Conservation (phyloP, 2,113 vertebrate species). For the Corynorhinus townsendii region DNA sequence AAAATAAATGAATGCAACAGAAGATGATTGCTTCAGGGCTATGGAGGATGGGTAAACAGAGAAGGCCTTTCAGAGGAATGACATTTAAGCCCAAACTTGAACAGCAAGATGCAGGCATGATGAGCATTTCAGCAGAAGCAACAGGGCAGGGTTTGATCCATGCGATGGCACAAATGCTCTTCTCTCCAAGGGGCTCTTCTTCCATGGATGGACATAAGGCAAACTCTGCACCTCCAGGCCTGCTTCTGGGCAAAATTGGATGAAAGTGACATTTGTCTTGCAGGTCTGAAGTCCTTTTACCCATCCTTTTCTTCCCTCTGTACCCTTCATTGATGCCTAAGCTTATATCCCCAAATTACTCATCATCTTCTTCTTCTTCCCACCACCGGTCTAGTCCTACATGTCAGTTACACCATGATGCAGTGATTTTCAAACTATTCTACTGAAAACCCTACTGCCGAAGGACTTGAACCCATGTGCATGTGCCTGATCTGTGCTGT, state of each 20-base stretch:
- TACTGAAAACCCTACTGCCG: not conserved
- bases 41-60: not conserved
- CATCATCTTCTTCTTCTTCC: not conserved
- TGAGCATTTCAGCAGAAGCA: not conserved
- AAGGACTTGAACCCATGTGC: not conserved
- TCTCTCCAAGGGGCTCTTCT: not conserved
- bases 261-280: not conserved
- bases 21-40: not conserved
- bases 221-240: not conserved
- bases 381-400: not conserved
- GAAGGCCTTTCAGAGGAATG: not conserved
- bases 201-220: not conserved
- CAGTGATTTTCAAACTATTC: not conserved
- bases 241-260: not conserved
- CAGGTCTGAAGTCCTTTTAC: not conserved
- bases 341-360: not conserved
- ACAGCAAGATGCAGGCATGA: not conserved
- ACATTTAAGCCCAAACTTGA: not conserved
- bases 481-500: not conserved
- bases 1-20: not conserved
- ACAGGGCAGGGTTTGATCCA: not conserved
- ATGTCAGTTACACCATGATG: not conserved
- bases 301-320: not conserved
- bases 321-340: not conserved
- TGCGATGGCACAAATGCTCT: not conserved